Percentiles rank a stretch among this genome's conserved stretches.
These are phyloP conservation scores for Galleria mellonella DNA, from an alignment of 1,140 invertebrate species.

Conservation along the genomic window DNA sequence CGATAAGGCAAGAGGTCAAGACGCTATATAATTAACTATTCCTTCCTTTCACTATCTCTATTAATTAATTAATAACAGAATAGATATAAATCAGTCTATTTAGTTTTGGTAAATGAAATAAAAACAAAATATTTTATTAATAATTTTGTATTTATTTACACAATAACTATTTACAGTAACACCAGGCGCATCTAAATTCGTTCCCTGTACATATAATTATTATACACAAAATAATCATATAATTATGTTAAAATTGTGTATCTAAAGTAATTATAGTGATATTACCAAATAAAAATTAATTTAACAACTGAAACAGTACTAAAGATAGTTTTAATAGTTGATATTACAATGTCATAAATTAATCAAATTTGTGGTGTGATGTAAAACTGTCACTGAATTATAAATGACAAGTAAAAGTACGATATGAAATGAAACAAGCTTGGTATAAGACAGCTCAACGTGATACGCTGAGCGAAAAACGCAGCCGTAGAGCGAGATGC, in stretches of 20 bases:
- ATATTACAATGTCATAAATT: too few relatives aligned
- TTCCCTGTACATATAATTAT: slow-evolving; percentile 1
- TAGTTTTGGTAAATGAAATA: too few relatives aligned
- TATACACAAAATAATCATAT: background rate
- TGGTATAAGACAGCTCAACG: slow-evolving; percentile 19
- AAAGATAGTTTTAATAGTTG: too few relatives aligned
- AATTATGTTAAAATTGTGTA: background rate
- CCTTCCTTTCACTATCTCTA: too few relatives aligned
- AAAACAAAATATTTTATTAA: background rate
- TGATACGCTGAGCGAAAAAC: slow-evolving; percentile 23
- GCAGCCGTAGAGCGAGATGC: slow-evolving; percentile 48
- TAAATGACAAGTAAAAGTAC: background rate
- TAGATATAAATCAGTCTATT: too few relatives aligned
- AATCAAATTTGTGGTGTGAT: too few relatives aligned
- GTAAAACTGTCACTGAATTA: background rate
- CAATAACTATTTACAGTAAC: background rate
- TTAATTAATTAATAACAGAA: too few relatives aligned
- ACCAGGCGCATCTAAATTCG: background rate
- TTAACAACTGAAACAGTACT: too few relatives aligned
- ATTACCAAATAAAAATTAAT: background rate
- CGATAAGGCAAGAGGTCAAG: too few relatives aligned
- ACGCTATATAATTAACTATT: too few relatives aligned
- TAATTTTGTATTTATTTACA: slow-evolving; percentile 1
- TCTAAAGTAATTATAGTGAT: background rate
- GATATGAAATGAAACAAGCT: slow-evolving; percentile 5